Conservation (phyloP, 2,797 vertebrate species). For the Brachymystax lenok region DNA sequence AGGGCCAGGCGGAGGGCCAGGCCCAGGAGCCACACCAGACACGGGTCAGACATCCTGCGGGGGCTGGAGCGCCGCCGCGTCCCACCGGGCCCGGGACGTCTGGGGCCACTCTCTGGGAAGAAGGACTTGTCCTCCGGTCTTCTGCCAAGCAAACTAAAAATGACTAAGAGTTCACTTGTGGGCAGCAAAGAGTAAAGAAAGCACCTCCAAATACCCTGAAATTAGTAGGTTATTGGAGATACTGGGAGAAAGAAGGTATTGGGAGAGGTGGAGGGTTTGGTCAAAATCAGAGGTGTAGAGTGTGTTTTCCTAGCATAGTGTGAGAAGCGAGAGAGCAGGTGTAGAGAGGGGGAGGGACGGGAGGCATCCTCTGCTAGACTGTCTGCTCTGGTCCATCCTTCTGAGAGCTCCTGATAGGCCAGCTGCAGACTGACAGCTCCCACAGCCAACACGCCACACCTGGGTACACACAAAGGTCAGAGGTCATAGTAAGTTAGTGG, state of each 20-base stretch:
- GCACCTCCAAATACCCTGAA: constrained; percentile 24
- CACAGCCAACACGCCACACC: constrained; percentile 55
- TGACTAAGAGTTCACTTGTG: constrained; percentile 47
- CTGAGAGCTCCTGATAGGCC: constrained; percentile 61
- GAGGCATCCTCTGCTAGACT: constrained; percentile 70
- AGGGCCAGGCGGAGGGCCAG: constrained; percentile 74
- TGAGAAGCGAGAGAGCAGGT: constrained; percentile 23
- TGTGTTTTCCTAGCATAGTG: constrained; percentile 56
- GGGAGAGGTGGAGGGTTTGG: constrained; percentile 47
- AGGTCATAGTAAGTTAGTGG: constrained; percentile 39
- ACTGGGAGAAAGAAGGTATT: constrained; percentile 58
- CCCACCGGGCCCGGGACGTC: constrained; percentile 68
- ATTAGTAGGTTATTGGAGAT: constrained; percentile 36
- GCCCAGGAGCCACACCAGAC: constrained; percentile 76
- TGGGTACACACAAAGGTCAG: constrained; percentile 64
- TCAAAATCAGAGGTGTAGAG: constrained; percentile 24
- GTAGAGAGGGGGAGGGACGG: constrained; percentile 39
- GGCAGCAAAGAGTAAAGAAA: constrained; percentile 44
- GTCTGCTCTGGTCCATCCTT: constrained; percentile 65
- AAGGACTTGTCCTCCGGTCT: constrained; percentile 67
- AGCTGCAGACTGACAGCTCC: constrained; percentile 65
- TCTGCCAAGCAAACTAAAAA: constrained; percentile 22
- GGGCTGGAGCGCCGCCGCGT: constrained; percentile 52
- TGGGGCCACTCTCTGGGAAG: constrained; percentile 60
- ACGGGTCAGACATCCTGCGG: constrained; percentile 65